Evolutionary conservation across 2,797 vertebrate species (phyloP).

Genomic region (Tangara arthus): DNA sequence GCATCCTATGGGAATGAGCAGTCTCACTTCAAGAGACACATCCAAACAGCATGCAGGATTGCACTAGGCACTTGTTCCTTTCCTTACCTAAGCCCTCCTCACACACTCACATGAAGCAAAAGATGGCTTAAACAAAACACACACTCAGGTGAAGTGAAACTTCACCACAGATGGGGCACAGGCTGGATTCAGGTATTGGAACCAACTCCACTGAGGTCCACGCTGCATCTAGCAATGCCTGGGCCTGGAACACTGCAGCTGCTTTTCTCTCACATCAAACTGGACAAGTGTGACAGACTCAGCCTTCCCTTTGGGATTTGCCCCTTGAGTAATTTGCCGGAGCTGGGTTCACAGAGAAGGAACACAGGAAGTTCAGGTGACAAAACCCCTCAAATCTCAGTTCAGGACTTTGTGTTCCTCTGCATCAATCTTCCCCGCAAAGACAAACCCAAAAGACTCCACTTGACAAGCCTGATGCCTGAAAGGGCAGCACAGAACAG

Average conservation of each 20-base stretch:
- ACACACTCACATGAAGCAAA: neutral
- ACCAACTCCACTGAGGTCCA: neutral
- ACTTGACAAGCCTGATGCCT: neutral
- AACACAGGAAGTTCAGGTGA: neutral
- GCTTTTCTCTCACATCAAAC: neutral
- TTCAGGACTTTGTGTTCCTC: neutral
- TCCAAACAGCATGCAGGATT: neutral
- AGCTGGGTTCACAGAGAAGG: rapidly evolving
- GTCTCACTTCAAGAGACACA: neutral
- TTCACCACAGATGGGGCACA: rapidly evolving
- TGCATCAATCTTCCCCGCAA: neutral
- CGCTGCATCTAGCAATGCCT: neutral
- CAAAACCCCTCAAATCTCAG: neutral
- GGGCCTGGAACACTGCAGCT: rapidly evolving
- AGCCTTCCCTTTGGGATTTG: neutral
- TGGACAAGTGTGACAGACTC: neutral
- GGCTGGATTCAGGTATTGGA: neutral
- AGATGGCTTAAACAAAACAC: neutral
- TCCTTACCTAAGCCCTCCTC: neutral
- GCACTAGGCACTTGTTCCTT: neutral
- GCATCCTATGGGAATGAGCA: neutral
- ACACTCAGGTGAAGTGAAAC: neutral
- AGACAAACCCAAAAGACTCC: neutral
- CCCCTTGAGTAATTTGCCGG: neutral
- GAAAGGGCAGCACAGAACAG: neutral